Evolutionary conservation across 2,888 invertebrate genomes (phyloP).

Genomic region (Epistrophe eligans): DNA sequence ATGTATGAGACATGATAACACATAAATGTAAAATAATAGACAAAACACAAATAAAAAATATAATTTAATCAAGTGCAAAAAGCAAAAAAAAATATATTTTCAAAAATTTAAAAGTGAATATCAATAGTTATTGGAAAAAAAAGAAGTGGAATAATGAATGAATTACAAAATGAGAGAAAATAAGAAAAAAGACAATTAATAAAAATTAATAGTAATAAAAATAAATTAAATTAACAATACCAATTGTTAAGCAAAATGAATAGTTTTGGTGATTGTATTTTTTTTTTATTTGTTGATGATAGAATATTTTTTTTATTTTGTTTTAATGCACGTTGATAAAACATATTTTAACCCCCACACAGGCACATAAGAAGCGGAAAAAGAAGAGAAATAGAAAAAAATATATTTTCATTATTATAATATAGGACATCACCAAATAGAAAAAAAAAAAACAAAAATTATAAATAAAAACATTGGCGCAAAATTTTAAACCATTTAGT

Average conservation of each 20-base stretch:
- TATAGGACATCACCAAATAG: constrained; percentile 75
- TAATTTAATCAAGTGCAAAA: constrained; percentile 72
- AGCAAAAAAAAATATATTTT: constrained; percentile 45
- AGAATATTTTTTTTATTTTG: constrained; percentile 44
- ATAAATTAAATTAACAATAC: constrained; percentile 48
- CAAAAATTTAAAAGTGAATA: constrained; percentile 21
- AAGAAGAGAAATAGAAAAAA: constrained; percentile 83
- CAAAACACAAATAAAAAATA: constrained; percentile 43
- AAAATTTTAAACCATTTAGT: too few relatives aligned
- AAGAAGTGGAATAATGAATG: constrained; percentile 26
- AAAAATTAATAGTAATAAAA: constrained; percentile 46
- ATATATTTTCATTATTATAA: constrained; percentile 75
- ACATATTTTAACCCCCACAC: constrained; percentile 81
- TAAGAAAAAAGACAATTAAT: constrained; percentile 36
- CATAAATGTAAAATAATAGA: constrained; percentile 30
- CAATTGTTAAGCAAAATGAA: constrained; percentile 63
- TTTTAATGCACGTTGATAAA: constrained; percentile 75
- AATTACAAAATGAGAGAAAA: constrained; percentile 52
- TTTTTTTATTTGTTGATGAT: constrained; percentile 47
- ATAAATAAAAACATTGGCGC: constrained; percentile 18
- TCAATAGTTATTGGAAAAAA: constrained; percentile 10
- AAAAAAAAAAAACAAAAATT: constrained; percentile 50
- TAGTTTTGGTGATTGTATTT: constrained; percentile 65
- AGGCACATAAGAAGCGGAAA: constrained; percentile 83
- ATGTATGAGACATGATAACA: constrained; percentile 48